Evolutionary conservation across 92 coral and sea anemone genomes (phyloP), one percentile per base, ranked within the genome.

Genomic region (Palythoa grandiflora): DNA sequence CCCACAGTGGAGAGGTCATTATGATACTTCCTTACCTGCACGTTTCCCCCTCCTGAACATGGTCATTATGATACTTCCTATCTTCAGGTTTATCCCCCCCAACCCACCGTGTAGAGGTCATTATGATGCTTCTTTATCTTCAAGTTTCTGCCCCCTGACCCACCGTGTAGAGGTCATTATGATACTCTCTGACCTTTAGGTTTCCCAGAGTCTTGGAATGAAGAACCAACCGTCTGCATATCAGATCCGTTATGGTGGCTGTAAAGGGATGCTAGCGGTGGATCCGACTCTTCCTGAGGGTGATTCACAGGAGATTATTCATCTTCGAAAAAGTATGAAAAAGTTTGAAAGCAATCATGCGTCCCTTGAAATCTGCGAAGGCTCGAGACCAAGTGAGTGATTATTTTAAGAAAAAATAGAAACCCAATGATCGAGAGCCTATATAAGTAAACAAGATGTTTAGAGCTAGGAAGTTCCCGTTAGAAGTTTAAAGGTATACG

Each of bases 241-340:
- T 78, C 98, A 96, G 85, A 95, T 96, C 54, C 96, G 98, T 17
- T 96, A 84, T 83, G 94, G 90, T 6, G 98, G 98, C 68, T 96
- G 98, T 84, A 96, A 96, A 81, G 98, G 98, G 0, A 95, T 96
- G 93, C 79, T 96, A 59, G 94, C 98, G 28, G 85, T 95, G 8
- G 98, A 96, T 77, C 92, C 92, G 35, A 92, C 89, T 59, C 92
- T 96, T 19, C 93, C 91, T 36, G 88, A 74, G 60, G 95, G 91
- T 2, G 88, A 91, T 60, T 65, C 71, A 75, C 81, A 13, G 17
- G 91, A 94, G 80, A 89, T 91, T 14, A 87, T 96, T 75, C 95
- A 88, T 6, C 92, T 91, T 71, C 84, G 98, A 38, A 88, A 90
- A 53, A 96, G 98, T 74, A 96, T 96, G 98, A 87, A 91, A 10